phyloP scores from a whole-genome alignment of 1,140 invertebrate species.

The Halyomorpha halys region DNA sequence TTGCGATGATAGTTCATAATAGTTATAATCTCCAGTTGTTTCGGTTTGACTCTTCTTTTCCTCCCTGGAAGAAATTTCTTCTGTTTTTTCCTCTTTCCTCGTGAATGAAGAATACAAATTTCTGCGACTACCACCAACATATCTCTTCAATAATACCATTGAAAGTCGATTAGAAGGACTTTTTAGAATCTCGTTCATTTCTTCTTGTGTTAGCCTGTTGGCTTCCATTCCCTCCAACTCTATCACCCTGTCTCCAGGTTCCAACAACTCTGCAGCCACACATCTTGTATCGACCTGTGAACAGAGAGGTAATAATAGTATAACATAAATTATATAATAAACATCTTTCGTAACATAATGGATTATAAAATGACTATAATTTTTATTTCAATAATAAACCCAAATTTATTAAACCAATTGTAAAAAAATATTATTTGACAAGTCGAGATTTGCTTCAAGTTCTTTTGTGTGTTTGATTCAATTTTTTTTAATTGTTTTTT shows the following conservation, averaged over 20 bases:
- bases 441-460: no score
- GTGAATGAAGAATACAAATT: background rate
- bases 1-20: no score
- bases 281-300: slow-evolving; percentile 3
- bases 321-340: no score
- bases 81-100: background rate
- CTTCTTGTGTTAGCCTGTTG: background rate
- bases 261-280: background rate
- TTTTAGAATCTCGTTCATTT: background rate
- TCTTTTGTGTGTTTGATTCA: no score
- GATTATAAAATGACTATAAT: no score
- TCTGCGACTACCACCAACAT: background rate
- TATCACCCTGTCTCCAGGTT: slow-evolving; percentile 2
- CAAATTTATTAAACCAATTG: no score
- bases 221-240: slow-evolving; percentile 14
- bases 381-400: no score
- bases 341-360: no score
- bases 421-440: no score
- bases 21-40: no score
- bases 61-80: background rate
- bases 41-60: background rate
- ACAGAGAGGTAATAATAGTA: background rate
- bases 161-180: background rate
- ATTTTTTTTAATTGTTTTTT: no score
- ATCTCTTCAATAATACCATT: background rate